Evolutionary conservation across 2,113 vertebrate genomes (phyloP).

Genomic region (Plecturocebus donacophilus): DNA sequence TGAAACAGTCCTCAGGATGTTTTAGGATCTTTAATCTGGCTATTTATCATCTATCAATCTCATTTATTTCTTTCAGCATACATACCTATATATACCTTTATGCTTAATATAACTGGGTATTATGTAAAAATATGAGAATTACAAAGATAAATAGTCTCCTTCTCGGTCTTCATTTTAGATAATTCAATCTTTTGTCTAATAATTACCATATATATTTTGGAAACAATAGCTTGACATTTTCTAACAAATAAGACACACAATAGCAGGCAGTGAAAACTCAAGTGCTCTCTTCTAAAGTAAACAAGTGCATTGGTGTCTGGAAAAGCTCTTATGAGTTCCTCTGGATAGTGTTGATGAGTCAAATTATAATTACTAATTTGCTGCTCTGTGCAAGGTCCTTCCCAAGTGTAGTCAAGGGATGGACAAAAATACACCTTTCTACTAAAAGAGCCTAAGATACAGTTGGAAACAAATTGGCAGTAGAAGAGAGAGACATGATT

Average conservation of each 20-base stretch:
- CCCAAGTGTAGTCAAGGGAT: not conserved
- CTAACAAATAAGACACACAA: not conserved
- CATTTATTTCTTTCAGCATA: conserved; percentile 13
- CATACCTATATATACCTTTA: not conserved
- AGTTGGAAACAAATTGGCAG: not conserved
- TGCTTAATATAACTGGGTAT: not conserved
- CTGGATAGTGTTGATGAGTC: not conserved
- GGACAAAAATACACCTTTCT: not conserved
- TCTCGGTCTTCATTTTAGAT: not conserved
- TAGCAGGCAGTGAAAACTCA: not conserved
- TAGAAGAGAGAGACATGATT: not conserved
- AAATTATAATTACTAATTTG: conserved; percentile 43
- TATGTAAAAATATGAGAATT: not conserved
- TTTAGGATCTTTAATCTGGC: conserved; percentile 22
- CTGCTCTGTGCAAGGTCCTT: not conserved
- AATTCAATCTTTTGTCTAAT: not conserved
- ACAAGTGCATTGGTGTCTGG: not conserved
- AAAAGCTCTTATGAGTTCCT: not conserved
- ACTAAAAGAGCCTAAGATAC: not conserved
- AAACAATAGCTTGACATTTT: not conserved
- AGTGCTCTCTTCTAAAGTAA: not conserved
- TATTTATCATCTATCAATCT: not conserved
- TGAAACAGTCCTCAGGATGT: not conserved
- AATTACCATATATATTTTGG: not conserved
- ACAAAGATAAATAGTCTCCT: not conserved